Conservation (phyloP, 2,797 vertebrate genomes). For the Podarcis lilfordi region DNA sequence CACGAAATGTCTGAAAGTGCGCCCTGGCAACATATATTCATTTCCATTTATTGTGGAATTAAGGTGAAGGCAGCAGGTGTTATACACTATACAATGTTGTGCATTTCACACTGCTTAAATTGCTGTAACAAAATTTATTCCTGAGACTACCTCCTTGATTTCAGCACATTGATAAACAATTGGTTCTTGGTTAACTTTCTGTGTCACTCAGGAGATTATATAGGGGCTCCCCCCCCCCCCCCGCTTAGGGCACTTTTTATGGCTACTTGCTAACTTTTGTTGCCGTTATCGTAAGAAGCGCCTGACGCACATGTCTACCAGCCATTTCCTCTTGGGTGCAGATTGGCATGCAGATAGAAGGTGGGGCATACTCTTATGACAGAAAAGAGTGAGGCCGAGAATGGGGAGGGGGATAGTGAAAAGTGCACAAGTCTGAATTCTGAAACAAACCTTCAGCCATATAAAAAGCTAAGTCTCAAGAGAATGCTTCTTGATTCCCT, state of each 20-base stretch:
- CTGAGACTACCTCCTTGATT: background rate
- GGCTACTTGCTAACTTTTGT: background rate
- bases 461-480: background rate
- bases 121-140: background rate
- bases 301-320: background rate
- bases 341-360: no score
- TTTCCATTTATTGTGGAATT: background rate
- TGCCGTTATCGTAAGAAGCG: background rate
- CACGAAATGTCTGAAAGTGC: slow-evolving; percentile 50
- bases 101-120: background rate
- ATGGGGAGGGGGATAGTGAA: background rate
- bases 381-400: background rate
- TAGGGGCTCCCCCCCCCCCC: no score
- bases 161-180: background rate
- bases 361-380: background rate
- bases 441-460: background rate
- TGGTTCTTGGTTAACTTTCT: background rate
- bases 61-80: background rate
- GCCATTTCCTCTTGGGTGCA: background rate
- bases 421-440: background rate
- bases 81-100: background rate
- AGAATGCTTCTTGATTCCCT: background rate
- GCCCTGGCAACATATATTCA: slow-evolving; percentile 25
- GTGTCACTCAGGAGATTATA: background rate
- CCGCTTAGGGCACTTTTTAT: background rate